Evolutionary conservation across 2,888 invertebrate genomes (phyloP).

Genomic region (Cetonia aurata): DNA sequence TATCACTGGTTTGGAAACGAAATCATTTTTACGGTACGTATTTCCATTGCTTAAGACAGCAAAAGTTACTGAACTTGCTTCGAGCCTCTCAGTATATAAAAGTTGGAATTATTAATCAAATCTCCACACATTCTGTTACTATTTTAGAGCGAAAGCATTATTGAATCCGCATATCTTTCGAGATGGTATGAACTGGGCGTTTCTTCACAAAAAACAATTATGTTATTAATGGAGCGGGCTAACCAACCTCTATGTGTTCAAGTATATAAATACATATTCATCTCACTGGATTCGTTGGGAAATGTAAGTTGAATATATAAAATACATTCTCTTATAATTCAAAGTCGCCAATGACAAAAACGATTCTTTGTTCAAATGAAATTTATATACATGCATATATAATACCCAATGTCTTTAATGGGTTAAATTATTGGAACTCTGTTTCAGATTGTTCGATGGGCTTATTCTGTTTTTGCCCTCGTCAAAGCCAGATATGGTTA

Average conservation of each 20-base stretch:
- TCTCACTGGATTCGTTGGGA: slow-evolving; percentile 32
- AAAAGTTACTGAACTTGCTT: too few species aligned
- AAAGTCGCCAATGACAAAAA: too few species aligned
- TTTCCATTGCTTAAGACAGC: background rate
- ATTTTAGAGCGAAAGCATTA: slow-evolving; percentile 45
- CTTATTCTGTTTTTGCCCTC: slow-evolving; percentile 38
- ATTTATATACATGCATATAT: too few species aligned
- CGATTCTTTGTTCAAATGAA: too few species aligned
- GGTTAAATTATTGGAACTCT: background rate
- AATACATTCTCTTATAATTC: too few species aligned
- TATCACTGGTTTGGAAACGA: slow-evolving; percentile 17
- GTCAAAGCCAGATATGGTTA: slow-evolving; percentile 8
- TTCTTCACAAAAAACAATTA: slow-evolving; percentile 38
- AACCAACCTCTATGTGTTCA: slow-evolving; percentile 41
- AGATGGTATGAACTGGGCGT: slow-evolving; percentile 45
- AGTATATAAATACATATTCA: slow-evolving; percentile 28
- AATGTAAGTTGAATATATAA: slow-evolving; percentile 15
- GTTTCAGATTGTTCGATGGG: slow-evolving; percentile 37
- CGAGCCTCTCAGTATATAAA: too few species aligned
- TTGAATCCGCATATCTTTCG: slow-evolving; percentile 46
- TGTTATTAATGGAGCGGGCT: slow-evolving; percentile 50
- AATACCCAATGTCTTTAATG: too few species aligned
- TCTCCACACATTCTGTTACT: background rate
- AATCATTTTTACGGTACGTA: slow-evolving; percentile 5
- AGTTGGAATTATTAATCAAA: too few species aligned